A percentile compares a stretch with the other conserved stretches of the same genome.
Conservation (phyloP, 2,113 vertebrate genomes). For the Sinocyclocheilus maitianheensis region DNA sequence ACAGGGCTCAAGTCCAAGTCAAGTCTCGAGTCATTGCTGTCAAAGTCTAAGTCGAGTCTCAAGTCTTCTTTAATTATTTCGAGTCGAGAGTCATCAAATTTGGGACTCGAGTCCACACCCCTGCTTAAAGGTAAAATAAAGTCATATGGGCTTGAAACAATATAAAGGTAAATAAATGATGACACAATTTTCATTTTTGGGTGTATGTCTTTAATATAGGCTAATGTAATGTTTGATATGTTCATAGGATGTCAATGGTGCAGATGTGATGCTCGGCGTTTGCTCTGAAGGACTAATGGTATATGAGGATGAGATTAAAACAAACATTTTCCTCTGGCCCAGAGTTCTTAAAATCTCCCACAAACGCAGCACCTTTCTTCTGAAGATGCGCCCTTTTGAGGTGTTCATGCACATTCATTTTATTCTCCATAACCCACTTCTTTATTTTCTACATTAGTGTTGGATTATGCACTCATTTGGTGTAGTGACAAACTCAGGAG, state of each 20-base stretch:
- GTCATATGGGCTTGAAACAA: too few species aligned
- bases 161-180: not conserved
- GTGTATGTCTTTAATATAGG: not conserved
- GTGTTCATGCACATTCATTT: constrained; percentile 63
- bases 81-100: too few species aligned
- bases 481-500: not conserved
- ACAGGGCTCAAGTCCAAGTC: too few species aligned
- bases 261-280: constrained; percentile 93
- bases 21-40: too few species aligned
- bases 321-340: constrained; percentile 94
- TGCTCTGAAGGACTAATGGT: constrained; percentile 94
- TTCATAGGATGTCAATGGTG: constrained; percentile 87
- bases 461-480: not conserved
- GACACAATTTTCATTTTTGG: not conserved
- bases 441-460: not conserved
- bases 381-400: constrained; percentile 93
- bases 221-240: not conserved
- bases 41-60: too few species aligned
- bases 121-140: too few species aligned
- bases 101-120: too few species aligned
- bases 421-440: not conserved
- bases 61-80: too few species aligned
- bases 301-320: constrained; percentile 94
- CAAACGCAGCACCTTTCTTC: constrained; percentile 95
- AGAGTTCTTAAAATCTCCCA: constrained; percentile 98